Percentiles rank a stretch among this genome's conserved stretches.
phyloP scores from a whole-genome alignment of 1,140 invertebrate genomes.

The Trachymyrmex septentrionalis region DNA sequence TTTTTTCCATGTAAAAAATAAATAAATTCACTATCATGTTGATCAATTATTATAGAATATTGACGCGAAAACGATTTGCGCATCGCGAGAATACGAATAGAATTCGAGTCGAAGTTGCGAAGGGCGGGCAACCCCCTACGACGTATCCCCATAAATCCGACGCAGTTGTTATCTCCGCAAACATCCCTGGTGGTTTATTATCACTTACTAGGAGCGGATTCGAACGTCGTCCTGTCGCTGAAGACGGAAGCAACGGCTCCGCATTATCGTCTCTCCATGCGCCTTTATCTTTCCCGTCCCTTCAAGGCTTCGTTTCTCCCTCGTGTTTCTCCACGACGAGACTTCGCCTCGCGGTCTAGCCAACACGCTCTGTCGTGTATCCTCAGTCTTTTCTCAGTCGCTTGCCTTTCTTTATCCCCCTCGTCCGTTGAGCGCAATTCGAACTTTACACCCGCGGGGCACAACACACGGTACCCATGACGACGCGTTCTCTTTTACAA shows the following conservation, averaged over 20 bases:
- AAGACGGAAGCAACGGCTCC: conserved; percentile 77
- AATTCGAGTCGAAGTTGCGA: not conserved
- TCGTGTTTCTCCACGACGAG: not conserved
- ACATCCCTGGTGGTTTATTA: not conserved
- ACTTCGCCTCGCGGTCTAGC: conserved; percentile 36
- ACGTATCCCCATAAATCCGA: not conserved
- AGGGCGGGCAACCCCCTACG: not conserved
- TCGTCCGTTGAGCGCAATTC: conserved; percentile 40
- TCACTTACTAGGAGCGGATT: conserved; percentile 77
- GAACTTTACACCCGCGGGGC: conserved; percentile 75
- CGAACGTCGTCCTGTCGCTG: conserved; percentile 71
- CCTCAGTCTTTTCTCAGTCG: conserved; percentile 16
- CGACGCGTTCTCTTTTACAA: conserved; percentile 66
- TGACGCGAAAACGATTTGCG: not conserved
- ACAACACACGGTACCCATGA: conserved; percentile 82
- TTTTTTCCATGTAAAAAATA: no score
- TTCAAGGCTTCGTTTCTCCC: not conserved
- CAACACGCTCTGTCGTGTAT: conserved; percentile 43
- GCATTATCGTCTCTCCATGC: conserved; percentile 73
- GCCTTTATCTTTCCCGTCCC: not conserved
- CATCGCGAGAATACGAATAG: not conserved
- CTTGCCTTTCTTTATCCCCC: not conserved
- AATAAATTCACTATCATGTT: not conserved
- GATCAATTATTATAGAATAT: not conserved
- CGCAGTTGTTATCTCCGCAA: not conserved